phyloP scores from a whole-genome alignment of 2,797 vertebrate species.

The Hemibagrus guttatus region DNA sequence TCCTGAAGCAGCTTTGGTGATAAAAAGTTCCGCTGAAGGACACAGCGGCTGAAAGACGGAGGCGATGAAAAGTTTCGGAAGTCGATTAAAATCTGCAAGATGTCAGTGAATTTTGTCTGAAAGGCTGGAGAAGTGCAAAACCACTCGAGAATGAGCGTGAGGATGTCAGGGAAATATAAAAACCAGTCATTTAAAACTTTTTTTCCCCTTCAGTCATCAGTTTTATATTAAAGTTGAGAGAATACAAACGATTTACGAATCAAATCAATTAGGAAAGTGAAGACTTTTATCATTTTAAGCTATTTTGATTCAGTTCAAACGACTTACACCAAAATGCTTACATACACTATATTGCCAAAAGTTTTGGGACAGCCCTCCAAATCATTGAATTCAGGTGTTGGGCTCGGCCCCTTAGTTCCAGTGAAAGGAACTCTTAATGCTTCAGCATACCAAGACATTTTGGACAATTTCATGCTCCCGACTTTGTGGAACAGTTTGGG shows the following conservation, averaged over 20 bases:
- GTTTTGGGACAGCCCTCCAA: too few relatives aligned
- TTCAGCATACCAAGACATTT: too few relatives aligned
- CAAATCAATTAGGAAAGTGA: neutral
- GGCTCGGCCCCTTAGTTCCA: too few relatives aligned
- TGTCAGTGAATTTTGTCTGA: neutral
- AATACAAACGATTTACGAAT: neutral
- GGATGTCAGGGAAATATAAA: neutral
- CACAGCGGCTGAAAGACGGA: neutral
- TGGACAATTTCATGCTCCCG: too few relatives aligned
- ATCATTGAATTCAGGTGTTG: too few relatives aligned
- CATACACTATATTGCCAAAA: too few relatives aligned
- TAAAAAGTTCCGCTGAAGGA: neutral
- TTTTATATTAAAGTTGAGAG: neutral
- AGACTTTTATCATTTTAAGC: neutral
- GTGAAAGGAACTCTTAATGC: too few relatives aligned
- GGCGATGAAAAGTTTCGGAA: neutral
- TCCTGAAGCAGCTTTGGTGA: neutral
- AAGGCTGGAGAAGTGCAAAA: neutral
- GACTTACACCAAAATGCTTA: neutral
- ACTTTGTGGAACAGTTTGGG: too few relatives aligned
- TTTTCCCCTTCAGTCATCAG: neutral
- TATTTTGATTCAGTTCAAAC: neutral
- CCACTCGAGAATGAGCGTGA: neutral
- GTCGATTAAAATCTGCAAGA: constrained; percentile 13
- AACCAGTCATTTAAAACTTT: neutral